Percentiles rank a stretch among this genome's conserved stretches.
Conservation (phyloP, 2,113 vertebrate species). For the Lasiurus borealis region DNA sequence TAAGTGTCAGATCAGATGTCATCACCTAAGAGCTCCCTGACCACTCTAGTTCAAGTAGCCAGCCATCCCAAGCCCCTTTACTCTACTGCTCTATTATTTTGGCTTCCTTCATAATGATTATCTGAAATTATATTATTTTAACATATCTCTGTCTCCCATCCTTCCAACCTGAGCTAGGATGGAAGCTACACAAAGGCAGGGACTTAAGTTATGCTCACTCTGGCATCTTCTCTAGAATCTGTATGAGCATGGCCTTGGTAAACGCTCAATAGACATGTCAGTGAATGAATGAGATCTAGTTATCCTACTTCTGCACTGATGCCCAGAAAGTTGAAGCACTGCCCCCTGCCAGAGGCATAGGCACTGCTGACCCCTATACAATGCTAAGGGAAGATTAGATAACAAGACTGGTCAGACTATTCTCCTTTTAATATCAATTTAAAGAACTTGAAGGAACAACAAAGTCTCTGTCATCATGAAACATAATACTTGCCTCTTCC, state of each 20-base stretch:
- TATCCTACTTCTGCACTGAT: not conserved
- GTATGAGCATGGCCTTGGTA: not conserved
- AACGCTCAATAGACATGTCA: not conserved
- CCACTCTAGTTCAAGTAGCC: not conserved
- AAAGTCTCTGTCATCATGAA: not conserved
- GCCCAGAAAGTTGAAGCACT: not conserved
- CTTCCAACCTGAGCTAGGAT: not conserved
- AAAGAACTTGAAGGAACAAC: not conserved
- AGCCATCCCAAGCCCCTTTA: not conserved
- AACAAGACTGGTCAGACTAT: not conserved
- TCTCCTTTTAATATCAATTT: not conserved
- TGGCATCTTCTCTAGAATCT: not conserved
- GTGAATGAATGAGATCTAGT: not conserved
- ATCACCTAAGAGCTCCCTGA: not conserved
- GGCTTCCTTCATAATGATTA: not conserved
- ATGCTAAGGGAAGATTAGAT: not conserved
- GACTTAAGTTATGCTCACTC: not conserved
- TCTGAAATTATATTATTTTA: not conserved
- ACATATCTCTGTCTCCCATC: not conserved
- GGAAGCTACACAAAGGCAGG: not conserved
- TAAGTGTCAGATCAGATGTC: not conserved
- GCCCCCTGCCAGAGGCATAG: not conserved
- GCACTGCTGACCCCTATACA: not conserved
- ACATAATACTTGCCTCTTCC: slow-evolving; percentile 90
- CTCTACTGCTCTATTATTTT: not conserved